A percentile compares a stretch with the other conserved stretches of the same genome.
Evolutionary conservation across 2,888 invertebrate species (phyloP).

Genomic region (Drymonia ruficornis): DNA sequence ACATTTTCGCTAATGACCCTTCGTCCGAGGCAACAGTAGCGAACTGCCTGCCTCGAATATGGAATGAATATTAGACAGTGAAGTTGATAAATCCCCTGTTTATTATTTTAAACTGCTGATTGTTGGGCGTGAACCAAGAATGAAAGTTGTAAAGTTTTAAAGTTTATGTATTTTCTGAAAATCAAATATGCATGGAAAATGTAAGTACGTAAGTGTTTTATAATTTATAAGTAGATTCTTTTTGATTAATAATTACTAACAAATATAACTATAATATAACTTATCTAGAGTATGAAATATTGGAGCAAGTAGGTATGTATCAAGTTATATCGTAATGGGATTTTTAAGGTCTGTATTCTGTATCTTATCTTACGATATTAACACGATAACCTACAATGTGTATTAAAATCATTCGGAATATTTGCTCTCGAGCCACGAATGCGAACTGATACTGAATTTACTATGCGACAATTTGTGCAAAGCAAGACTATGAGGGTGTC

Average conservation of each 20-base stretch:
- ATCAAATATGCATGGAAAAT: background rate
- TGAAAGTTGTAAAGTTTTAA: conserved; percentile 5
- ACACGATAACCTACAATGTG: conserved; percentile 71
- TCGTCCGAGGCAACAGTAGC: conserved; percentile 32
- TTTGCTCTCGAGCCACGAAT: conserved; percentile 50
- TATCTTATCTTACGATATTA: too few relatives aligned
- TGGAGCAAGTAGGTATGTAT: background rate
- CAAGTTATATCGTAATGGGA: conserved; percentile 57
- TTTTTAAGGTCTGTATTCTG: conserved; percentile 63
- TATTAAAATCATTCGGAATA: conserved; percentile 62
- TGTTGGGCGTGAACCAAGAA: conserved; percentile 40
- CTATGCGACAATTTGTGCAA: conserved; percentile 14
- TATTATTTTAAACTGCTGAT: conserved; percentile 38
- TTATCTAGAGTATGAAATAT: background rate
- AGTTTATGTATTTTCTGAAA: background rate
- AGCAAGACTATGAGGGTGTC: too few relatives aligned
- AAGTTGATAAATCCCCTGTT: conserved; percentile 40
- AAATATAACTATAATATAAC: background rate
- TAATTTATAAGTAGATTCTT: background rate
- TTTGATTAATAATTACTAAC: conserved; percentile 6
- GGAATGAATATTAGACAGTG: conserved; percentile 41
- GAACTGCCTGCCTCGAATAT: conserved; percentile 33
- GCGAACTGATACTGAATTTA: conserved; percentile 46
- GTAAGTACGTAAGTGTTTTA: background rate
- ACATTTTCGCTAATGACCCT: conserved; percentile 51